Percentiles rank a stretch among this genome's conserved stretches.
These are phyloP conservation scores for Noctua fimbriata DNA, from an alignment of 2,888 invertebrate species.

Conservation along the genomic window DNA sequence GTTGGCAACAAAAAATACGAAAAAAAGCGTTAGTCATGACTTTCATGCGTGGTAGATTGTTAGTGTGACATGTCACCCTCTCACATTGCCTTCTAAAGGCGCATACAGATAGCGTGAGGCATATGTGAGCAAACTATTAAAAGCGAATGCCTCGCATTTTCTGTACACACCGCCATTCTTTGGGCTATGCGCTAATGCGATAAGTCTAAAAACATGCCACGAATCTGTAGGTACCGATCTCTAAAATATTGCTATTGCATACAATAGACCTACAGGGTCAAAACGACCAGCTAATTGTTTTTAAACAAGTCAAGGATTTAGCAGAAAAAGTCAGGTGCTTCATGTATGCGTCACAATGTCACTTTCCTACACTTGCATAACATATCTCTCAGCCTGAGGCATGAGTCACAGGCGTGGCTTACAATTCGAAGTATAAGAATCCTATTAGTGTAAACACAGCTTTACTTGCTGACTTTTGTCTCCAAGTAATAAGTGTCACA, in stretches of 20 bases:
- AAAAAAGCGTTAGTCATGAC: slow-evolving; percentile 24
- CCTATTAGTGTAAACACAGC: not conserved
- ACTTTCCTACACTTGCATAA: not conserved
- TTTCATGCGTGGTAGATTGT: slow-evolving; percentile 39
- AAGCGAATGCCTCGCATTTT: not conserved
- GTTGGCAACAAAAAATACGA: not conserved
- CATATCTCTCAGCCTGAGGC: not conserved
- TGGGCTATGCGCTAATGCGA: not conserved
- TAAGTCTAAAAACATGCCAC: not conserved
- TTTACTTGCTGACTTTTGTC: slow-evolving; percentile 31
- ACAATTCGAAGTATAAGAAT: not conserved
- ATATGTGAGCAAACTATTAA: not conserved
- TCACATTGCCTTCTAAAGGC: slow-evolving; percentile 6
- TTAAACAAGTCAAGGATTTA: too few species aligned
- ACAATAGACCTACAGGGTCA: too few species aligned
- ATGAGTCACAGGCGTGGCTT: not conserved
- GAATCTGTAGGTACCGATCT: too few species aligned
- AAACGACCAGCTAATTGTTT: too few species aligned
- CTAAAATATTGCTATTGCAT: too few species aligned
- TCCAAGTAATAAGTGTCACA: slow-evolving; percentile 45
- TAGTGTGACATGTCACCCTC: slow-evolving; percentile 23
- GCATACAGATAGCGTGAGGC: not conserved
- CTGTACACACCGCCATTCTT: not conserved
- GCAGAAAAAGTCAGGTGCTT: not conserved
- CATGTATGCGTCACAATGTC: not conserved